Evolutionary conservation across 2,113 vertebrate species (phyloP).

Genomic region (Macrotis lagotis): DNA sequence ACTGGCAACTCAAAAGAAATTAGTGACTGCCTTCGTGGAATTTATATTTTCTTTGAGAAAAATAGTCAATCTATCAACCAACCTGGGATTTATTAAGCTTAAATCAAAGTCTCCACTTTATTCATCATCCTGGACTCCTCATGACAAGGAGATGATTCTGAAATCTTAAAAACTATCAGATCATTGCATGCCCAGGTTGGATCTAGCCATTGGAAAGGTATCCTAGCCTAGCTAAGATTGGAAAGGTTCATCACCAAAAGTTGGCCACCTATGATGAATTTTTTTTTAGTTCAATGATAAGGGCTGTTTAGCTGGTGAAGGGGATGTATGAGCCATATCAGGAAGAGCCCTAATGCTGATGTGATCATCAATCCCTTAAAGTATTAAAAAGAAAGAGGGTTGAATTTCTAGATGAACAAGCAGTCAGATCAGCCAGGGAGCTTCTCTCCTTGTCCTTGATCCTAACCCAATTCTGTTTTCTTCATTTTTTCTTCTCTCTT

Average conservation of each 20-base stretch:
- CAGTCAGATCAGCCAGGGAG: not conserved
- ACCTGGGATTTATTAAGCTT: not conserved
- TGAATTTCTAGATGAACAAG: not conserved
- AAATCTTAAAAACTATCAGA: not conserved
- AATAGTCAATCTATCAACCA: not conserved
- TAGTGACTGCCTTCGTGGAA: not conserved
- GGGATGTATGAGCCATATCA: not conserved
- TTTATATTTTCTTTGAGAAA: not conserved
- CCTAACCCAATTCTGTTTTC: not conserved
- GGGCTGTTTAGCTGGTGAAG: not conserved
- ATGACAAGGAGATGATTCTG: not conserved
- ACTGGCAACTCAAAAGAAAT: not conserved
- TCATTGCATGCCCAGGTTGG: not conserved
- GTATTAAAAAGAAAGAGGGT: not conserved
- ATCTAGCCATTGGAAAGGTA: not conserved
- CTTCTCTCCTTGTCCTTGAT: not conserved
- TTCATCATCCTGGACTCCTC: not conserved
- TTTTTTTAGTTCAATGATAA: not conserved
- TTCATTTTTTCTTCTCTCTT: not conserved
- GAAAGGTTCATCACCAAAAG: not conserved
- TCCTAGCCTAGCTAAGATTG: not conserved
- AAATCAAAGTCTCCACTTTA: not conserved
- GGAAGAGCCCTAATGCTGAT: not conserved
- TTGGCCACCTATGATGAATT: not conserved
- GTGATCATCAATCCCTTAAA: not conserved